Conservation (phyloP, 2,113 vertebrate genomes). For the Tapirus terrestris region DNA sequence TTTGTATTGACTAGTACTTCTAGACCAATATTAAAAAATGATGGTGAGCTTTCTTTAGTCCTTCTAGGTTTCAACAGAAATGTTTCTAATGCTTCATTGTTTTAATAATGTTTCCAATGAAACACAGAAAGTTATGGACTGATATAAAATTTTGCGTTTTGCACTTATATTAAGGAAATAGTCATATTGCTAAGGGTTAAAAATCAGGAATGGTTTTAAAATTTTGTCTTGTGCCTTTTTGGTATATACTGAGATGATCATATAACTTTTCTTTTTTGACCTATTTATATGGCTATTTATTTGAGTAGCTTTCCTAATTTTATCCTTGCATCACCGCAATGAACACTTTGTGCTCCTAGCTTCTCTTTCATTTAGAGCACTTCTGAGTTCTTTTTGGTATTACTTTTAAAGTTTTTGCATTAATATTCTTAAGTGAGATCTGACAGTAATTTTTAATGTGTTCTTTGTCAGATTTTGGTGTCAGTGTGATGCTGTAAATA, state of each 20-base stretch:
- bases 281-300: background rate
- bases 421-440: background rate
- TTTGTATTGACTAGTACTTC: background rate
- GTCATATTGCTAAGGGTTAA: slow-evolving; percentile 13
- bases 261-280: background rate
- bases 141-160: background rate
- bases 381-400: background rate
- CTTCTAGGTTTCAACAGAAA: background rate
- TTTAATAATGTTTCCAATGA: background rate
- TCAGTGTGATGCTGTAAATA: background rate
- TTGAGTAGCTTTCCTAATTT: background rate
- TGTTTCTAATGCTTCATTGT: background rate
- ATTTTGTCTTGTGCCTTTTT: background rate
- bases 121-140: background rate
- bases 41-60: background rate
- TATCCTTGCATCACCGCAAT: background rate
- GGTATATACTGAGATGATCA: background rate
- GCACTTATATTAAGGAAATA: background rate
- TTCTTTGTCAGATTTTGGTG: background rate
- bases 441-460: slow-evolving; percentile 11
- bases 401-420: background rate
- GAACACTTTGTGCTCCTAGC: background rate
- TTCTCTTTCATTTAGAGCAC: background rate
- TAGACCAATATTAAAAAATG: background rate
- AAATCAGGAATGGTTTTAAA: background rate